Base-by-base conservation (phyloP, 2,888 invertebrate species). In the Andrena haemorrhoa region DNA sequence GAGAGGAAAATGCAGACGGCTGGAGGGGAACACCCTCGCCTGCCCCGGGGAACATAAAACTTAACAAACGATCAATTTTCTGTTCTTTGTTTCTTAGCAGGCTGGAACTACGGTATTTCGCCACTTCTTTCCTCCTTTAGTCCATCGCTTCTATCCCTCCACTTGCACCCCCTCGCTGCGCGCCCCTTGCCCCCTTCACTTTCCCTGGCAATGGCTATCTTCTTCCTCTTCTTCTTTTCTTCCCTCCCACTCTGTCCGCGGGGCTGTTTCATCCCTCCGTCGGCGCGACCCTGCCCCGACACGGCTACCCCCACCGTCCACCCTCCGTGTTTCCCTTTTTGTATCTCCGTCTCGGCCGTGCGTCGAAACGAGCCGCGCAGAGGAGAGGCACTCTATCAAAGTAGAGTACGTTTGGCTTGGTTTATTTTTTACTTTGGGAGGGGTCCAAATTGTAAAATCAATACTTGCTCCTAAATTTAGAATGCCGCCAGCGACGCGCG, bases 361-460 rank as follows among this genome's bases (percentile, higher is more conserved):
- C 92, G 91, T 92, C 88, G 90, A 91, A 92, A 92, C 90, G 90
- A 91, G 90, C 89, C 90, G 90, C 90, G 89, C 89, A 90, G 82
- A 91, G 90, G 90, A 91, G 91, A 90, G 92, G 92, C 91, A 92
- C 93, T 93, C 92, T 92, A 93, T 93, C 93, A 93, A 93, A 93
- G 92, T 92, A 91, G 93, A 92, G 92, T 93, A 93, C 92, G 92
- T 93, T 93, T 92, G 93, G 93, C 93, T 92, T 92, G 93, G 91
- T 92, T 93, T 93, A 92, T 93, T 93, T 93, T 93, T 92, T 93
- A 92, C 93, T 93, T 93, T 93, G 93, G 93, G 92, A 93, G 93
- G 93, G 92, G 92, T 93, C 93, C 93, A 93, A 93, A 93, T 93
- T 93, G 93, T 93, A 93, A 93, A 93, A 93, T 93, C 93, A 93